Conservation (phyloP, 2,888 invertebrate species). For the Pristionchus mayeri region DNA sequence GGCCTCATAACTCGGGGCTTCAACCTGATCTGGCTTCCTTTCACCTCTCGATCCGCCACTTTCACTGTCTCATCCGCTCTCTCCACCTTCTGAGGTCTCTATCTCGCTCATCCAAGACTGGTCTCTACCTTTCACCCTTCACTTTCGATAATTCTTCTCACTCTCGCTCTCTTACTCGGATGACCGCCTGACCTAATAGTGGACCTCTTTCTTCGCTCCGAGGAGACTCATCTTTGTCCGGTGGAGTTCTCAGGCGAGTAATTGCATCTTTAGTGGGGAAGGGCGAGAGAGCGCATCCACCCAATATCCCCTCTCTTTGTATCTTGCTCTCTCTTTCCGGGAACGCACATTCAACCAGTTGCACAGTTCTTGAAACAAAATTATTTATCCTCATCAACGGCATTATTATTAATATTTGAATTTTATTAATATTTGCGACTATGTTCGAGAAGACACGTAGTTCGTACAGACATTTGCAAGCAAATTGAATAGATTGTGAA, state of each 20-base stretch:
- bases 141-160: constrained; percentile 27
- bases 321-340: not conserved
- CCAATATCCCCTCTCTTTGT: not conserved
- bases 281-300: not conserved
- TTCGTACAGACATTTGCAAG: not conserved
- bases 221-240: not conserved
- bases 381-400: not conserved
- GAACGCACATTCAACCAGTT: constrained; percentile 4
- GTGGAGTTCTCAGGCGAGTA: not conserved
- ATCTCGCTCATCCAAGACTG: not conserved
- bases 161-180: constrained; percentile 42
- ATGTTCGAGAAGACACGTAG: not conserved
- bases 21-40: constrained; percentile 15
- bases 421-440: not conserved
- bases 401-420: not conserved
- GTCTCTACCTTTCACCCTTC: constrained; percentile 35
- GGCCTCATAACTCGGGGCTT: not conserved
- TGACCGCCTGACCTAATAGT: constrained; percentile 44
- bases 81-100: constrained; percentile 24
- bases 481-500: constrained; percentile 19
- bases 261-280: constrained; percentile 22
- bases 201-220: not conserved
- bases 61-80: not conserved
- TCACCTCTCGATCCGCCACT: not conserved
- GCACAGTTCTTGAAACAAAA: not conserved